These are phyloP conservation scores for Drosophila nr. medialis DNA, from an alignment of 2,888 invertebrate genomes.

Conservation along the genomic window DNA sequence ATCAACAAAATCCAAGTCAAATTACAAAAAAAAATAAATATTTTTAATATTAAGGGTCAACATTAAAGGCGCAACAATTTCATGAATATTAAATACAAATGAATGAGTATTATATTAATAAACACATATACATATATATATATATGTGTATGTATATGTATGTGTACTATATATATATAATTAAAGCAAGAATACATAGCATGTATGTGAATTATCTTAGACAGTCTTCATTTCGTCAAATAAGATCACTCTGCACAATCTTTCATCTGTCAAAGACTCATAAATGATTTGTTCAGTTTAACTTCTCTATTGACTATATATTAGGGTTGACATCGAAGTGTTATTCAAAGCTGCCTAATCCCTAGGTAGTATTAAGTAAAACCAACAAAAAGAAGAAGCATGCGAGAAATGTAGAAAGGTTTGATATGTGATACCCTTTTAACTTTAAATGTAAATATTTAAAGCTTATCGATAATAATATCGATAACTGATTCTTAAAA, in stretches of 20 bases:
- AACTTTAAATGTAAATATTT: not conserved
- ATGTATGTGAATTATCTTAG: slow-evolving; percentile 44
- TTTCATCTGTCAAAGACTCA: slow-evolving; percentile 11
- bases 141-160: slow-evolving; percentile 32
- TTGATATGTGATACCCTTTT: slow-evolving; percentile 61
- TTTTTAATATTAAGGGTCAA: slow-evolving; percentile 67
- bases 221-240: slow-evolving; percentile 14
- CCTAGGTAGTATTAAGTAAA: slow-evolving; percentile 18
- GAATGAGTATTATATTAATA: slow-evolving; percentile 45
- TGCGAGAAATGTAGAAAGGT: slow-evolving; percentile 16
- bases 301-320: slow-evolving; percentile 15
- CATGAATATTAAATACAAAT: slow-evolving; percentile 28
- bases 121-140: slow-evolving; percentile 33
- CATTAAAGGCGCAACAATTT: too few species aligned
- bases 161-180: slow-evolving; percentile 32
- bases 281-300: not conserved
- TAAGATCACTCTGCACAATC: slow-evolving; percentile 21
- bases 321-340: slow-evolving; percentile 64
- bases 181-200: slow-evolving; percentile 41
- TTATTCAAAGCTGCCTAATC: slow-evolving; percentile 38
- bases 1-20: slow-evolving; percentile 69
- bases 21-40: slow-evolving; percentile 57
- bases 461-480: not conserved
- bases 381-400: not conserved
- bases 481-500: too few species aligned